Percentiles rank a stretch among this genome's conserved stretches.
Conservation (phyloP, 2,888 invertebrate genomes). For the Stenchaetothrips biformis region DNA sequence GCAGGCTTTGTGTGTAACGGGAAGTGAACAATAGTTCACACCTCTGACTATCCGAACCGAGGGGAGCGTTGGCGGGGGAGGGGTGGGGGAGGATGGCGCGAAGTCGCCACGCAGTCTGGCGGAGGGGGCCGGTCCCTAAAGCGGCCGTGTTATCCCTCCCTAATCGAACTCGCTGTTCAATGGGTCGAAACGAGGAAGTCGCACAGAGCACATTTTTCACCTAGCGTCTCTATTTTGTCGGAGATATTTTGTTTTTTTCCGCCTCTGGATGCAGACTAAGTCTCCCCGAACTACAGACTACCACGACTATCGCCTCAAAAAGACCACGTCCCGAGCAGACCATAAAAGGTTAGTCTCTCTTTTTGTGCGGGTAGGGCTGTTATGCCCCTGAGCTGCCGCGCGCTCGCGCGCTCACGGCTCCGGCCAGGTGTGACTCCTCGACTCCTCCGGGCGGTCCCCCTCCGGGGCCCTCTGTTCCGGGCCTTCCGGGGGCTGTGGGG, state of each 20-base stretch:
- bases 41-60: neutral
- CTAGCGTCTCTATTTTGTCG: too few species aligned
- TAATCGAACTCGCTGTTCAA: neutral
- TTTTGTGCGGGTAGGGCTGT: conserved; percentile 2
- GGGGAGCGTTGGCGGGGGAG: neutral
- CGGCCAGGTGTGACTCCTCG: neutral
- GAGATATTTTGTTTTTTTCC: too few species aligned
- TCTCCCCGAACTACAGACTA: too few species aligned
- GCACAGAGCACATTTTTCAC: too few species aligned
- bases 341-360: neutral
- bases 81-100: neutral
- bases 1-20: conserved; percentile 14
- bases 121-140: neutral
- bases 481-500: too few species aligned
- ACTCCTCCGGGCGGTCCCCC: too few species aligned
- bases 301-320: too few species aligned
- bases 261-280: too few species aligned
- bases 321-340: too few species aligned
- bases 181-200: neutral
- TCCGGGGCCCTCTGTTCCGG: too few species aligned
- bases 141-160: neutral
- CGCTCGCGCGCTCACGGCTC: conserved; percentile 12
- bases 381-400: conserved; percentile 10
- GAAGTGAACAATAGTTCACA: conserved; percentile 25
- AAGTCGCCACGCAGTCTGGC: conserved; percentile 15